Percentiles rank a stretch among this genome's conserved stretches.
Conservation (phyloP, 2,797 vertebrate species). For the Cetoscarus ocellatus region DNA sequence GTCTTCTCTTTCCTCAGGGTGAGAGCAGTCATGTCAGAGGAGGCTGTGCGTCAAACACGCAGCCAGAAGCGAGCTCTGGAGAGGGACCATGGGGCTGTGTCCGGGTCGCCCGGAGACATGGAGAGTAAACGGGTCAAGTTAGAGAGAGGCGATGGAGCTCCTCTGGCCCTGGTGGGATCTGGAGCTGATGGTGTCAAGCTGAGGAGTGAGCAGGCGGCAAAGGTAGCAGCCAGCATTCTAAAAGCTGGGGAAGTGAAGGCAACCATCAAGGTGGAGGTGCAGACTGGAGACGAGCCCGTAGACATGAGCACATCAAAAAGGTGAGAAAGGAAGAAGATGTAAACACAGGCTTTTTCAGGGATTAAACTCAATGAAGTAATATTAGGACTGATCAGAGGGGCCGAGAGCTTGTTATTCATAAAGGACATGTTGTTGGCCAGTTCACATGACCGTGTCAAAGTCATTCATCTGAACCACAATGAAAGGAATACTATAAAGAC, state of each 20-base stretch:
- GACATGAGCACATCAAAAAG: conserved; percentile 98
- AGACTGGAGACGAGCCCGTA: conserved; percentile 91
- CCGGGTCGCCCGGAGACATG: conserved; percentile 77
- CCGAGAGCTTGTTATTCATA: conserved; percentile 1
- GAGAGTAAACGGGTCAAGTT: conserved; percentile 92
- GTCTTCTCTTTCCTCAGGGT: conserved; percentile 63
- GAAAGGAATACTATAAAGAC: conserved; percentile 20
- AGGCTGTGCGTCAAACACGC: conserved; percentile 93
- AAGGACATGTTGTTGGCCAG: conserved; percentile 7
- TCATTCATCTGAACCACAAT: conserved; percentile 2
- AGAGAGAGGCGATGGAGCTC: conserved; percentile 84
- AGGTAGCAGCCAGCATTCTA: conserved; percentile 82
- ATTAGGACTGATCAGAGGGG: neutral
- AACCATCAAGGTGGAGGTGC: conserved; percentile 91
- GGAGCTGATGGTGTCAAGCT: conserved; percentile 62
- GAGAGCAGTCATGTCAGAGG: conserved; percentile 92
- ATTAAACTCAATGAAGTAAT: neutral
- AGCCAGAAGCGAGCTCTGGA: conserved; percentile 97
- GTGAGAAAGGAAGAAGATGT: conserved; percentile 76
- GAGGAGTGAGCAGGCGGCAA: conserved; percentile 71
- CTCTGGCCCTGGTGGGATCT: conserved; percentile 65
- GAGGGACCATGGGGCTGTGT: conserved; percentile 76
- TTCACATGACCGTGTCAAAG: conserved; percentile 17
- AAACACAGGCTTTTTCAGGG: neutral
- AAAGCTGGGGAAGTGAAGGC: conserved; percentile 89